These are phyloP conservation scores for Epinephelus malabaricus DNA, from an alignment of 2,797 vertebrate genomes.

Conservation along the genomic window DNA sequence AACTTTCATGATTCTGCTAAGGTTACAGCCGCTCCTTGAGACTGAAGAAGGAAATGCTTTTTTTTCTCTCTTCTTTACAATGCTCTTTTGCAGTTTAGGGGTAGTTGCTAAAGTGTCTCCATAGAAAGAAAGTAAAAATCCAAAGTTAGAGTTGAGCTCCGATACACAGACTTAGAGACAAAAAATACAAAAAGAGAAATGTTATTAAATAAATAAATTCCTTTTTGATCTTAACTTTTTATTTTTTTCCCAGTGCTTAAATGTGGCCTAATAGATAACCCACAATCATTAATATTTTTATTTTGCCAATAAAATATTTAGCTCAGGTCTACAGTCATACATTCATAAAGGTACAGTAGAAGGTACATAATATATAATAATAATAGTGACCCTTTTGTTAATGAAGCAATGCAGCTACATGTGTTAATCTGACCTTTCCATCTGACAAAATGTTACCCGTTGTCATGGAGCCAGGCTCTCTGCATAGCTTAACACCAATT, in stretches of 20 bases:
- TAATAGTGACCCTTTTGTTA: conserved; percentile 50
- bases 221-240: too few species aligned
- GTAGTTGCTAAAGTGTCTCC: conserved; percentile 47
- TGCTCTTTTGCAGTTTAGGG: conserved; percentile 74
- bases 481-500: conserved; percentile 61
- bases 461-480: conserved; percentile 66
- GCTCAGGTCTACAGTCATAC: conserved; percentile 9
- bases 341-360: conserved; percentile 39
- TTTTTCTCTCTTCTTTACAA: conserved; percentile 64
- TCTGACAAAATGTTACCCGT: conserved; percentile 71
- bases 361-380: not conserved
- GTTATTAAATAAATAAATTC: not conserved
- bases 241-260: too few species aligned
- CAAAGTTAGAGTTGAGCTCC: conserved; percentile 37
- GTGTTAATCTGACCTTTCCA: conserved; percentile 77
- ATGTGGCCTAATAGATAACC: too few species aligned
- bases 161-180: conserved; percentile 4
- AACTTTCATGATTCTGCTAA: conserved; percentile 90
- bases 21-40: conserved; percentile 87
- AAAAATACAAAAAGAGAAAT: conserved; percentile 2
- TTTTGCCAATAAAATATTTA: not conserved
- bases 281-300: too few species aligned
- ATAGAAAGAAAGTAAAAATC: conserved; percentile 58
- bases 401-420: conserved; percentile 59
- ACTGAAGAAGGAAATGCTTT: conserved; percentile 74